phyloP scores from a whole-genome alignment of 2,113 vertebrate genomes.

The Mirounga angustirostris region DNA sequence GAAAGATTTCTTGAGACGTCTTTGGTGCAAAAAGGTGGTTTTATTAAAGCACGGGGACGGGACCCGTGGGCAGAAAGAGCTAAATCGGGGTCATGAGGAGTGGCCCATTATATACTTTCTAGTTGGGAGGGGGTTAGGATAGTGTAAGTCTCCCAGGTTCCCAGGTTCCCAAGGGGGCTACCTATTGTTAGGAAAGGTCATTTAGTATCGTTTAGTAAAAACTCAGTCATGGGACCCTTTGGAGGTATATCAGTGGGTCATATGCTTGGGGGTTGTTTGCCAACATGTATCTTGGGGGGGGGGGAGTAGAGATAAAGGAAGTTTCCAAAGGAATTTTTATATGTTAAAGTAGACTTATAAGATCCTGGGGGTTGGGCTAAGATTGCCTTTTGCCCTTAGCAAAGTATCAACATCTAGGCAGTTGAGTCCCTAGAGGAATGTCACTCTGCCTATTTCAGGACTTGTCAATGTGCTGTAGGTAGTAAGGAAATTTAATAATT shows the following conservation, averaged over 20 bases:
- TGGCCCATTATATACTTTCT: neutral
- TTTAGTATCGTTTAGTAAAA: neutral
- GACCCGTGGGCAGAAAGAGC: neutral
- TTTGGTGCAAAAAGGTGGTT: neutral
- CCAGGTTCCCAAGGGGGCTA: neutral
- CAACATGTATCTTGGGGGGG: neutral
- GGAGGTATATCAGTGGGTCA: neutral
- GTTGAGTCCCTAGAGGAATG: neutral
- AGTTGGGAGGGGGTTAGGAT: neutral
- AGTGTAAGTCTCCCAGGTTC: neutral
- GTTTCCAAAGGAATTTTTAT: too few relatives aligned
- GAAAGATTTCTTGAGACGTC: neutral
- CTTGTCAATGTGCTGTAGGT: neutral
- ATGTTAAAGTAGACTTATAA: neutral
- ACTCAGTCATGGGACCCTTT: neutral
- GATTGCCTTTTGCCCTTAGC: neutral
- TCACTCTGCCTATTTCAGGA: neutral
- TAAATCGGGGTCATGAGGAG: neutral
- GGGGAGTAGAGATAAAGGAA: too few relatives aligned
- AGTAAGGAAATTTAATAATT: neutral
- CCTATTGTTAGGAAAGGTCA: neutral
- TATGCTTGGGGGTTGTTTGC: neutral
- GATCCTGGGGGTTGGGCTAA: neutral
- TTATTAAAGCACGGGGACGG: neutral
- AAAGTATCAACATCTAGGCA: neutral